These are phyloP conservation scores for Seira ritae DNA, from an alignment of 2,888 invertebrate species.

Conservation along the genomic window DNA sequence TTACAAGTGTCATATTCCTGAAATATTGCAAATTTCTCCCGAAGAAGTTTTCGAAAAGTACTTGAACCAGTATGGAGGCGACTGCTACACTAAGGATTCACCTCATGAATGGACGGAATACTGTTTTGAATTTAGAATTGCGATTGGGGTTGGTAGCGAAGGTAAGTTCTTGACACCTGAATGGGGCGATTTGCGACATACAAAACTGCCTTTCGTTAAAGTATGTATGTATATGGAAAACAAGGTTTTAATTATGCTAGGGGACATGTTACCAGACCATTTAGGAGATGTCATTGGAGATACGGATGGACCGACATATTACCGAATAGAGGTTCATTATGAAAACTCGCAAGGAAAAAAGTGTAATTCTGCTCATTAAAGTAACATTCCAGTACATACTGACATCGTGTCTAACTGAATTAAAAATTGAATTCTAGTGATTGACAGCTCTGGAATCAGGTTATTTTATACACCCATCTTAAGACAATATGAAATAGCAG, in stretches of 20 bases:
- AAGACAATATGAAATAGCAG: constrained; percentile 86
- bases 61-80: constrained; percentile 81
- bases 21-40: constrained; percentile 53
- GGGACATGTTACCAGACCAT: constrained; percentile 81
- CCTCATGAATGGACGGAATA: constrained; percentile 87
- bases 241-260: constrained; percentile 84
- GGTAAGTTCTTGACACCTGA: constrained; percentile 82
- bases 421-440: constrained; percentile 37
- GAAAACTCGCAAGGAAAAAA: constrained; percentile 80
- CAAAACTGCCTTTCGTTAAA: too few species aligned
- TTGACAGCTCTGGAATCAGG: constrained; percentile 85
- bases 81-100: constrained; percentile 84
- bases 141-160: constrained; percentile 88
- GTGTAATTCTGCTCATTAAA: constrained; percentile 56
- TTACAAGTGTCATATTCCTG: constrained; percentile 82
- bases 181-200: neutral
- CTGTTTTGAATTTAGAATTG: constrained; percentile 88
- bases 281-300: constrained; percentile 87
- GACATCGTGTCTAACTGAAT: neutral
- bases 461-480: constrained; percentile 86
- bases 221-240: too few species aligned
- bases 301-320: constrained; percentile 84
- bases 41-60: constrained; percentile 81
- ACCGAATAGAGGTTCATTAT: constrained; percentile 94
- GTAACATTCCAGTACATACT: neutral